A percentile compares a stretch with the other conserved stretches of the same genome.
These are phyloP conservation scores for Proisotoma minuta DNA, from an alignment of 2,888 invertebrate genomes.

Conservation along the genomic window DNA sequence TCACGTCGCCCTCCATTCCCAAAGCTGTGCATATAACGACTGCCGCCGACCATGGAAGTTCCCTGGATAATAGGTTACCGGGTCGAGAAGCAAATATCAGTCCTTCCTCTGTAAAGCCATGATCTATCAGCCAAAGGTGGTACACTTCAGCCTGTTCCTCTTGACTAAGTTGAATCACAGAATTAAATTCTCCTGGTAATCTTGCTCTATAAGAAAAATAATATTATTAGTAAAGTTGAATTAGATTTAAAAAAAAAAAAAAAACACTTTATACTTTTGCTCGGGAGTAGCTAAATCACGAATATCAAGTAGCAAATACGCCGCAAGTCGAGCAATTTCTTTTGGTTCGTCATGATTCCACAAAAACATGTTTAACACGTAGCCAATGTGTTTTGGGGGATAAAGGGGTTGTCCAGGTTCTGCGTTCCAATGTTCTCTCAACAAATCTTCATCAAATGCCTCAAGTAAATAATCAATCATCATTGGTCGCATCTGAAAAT, in stretches of 20 bases:
- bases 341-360: constrained; percentile 36
- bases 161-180: constrained; percentile 31
- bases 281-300: not conserved
- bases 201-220: constrained; percentile 14
- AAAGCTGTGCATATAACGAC: constrained; percentile 35
- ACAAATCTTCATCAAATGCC: constrained; percentile 29
- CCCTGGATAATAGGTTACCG: constrained; percentile 30
- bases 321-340: constrained; percentile 39
- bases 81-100: constrained; percentile 33
- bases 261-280: not conserved
- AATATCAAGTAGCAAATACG: constrained; percentile 44
- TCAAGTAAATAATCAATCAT: constrained; percentile 45
- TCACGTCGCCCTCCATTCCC: constrained; percentile 25
- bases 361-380: constrained; percentile 44
- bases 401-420: constrained; percentile 36
- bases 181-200: constrained; percentile 40
- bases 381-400: constrained; percentile 44
- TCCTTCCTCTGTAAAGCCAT: constrained; percentile 30
- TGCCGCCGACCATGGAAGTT: constrained; percentile 42
- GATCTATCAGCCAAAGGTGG: constrained; percentile 43
- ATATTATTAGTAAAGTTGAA: not conserved
- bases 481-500: constrained; percentile 29
- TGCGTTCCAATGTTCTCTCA: constrained; percentile 39
- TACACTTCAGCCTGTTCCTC: constrained; percentile 42
- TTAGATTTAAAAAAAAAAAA: not conserved